These are phyloP conservation scores for Ceyx erithaca DNA, from an alignment of 2,797 vertebrate species.

Conservation along the genomic window DNA sequence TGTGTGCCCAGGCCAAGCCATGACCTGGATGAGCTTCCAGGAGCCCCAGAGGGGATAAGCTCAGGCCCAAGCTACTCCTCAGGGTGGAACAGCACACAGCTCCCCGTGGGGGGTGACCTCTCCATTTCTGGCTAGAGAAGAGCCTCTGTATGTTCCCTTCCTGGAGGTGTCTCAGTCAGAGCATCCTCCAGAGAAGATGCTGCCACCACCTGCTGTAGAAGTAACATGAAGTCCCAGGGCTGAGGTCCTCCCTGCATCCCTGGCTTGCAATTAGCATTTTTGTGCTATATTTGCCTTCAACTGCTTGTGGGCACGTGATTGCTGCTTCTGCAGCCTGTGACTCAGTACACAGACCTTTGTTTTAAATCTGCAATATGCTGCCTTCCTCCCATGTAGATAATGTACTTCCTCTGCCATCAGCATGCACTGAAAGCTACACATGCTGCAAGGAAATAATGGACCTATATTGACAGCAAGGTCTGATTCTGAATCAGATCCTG, in stretches of 20 bases:
- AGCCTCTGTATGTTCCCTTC: not conserved
- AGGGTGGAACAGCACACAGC: not conserved
- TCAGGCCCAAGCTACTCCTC: not conserved
- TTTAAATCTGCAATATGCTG: not conserved
- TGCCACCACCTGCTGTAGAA: not conserved
- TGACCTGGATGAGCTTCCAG: not conserved
- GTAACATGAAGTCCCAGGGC: not conserved
- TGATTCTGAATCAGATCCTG: not conserved
- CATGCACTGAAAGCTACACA: not conserved
- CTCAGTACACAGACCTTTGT: not conserved
- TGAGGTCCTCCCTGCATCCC: not conserved
- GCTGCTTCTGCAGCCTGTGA: not conserved
- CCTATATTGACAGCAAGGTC: not conserved
- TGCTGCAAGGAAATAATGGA: not conserved
- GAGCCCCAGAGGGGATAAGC: not conserved
- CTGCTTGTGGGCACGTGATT: not conserved
- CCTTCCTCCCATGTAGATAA: not conserved
- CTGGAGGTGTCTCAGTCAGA: not conserved
- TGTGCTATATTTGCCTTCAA: not conserved
- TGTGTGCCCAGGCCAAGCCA: not conserved
- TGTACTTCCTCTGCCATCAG: not conserved
- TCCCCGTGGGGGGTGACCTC: not conserved
- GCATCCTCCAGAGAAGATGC: not conserved
- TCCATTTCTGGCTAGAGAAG: not conserved
- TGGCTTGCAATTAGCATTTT: not conserved